Evolutionary conservation across 2,888 invertebrate genomes (phyloP).

Genomic region (Hyles lineata): DNA sequence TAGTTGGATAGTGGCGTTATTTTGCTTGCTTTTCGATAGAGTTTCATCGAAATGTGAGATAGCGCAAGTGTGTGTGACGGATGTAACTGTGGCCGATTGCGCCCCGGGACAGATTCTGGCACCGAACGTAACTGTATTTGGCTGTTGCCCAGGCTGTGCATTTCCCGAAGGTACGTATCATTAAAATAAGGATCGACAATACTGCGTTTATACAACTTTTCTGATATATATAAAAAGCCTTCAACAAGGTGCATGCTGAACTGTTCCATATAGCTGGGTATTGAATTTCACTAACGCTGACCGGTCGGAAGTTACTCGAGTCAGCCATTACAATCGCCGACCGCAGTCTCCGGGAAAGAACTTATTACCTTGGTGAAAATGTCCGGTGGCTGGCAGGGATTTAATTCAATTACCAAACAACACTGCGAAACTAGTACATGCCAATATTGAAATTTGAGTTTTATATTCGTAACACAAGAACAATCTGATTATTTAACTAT

Average conservation of each 20-base stretch:
- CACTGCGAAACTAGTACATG: constrained; percentile 7
- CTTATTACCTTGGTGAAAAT: constrained; percentile 59
- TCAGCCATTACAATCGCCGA: constrained; percentile 49
- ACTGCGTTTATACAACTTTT: background rate
- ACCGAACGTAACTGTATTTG: constrained; percentile 59
- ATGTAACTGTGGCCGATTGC: constrained; percentile 62
- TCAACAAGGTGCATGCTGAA: background rate
- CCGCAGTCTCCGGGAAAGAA: constrained; percentile 60
- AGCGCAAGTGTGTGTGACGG: constrained; percentile 70
- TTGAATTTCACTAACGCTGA: constrained; percentile 45
- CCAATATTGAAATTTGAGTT: background rate
- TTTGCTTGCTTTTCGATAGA: constrained; percentile 32
- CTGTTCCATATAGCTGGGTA: constrained; percentile 34
- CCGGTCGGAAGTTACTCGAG: constrained; percentile 52
- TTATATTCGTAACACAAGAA: background rate
- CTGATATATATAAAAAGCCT: background rate
- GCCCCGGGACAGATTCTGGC: constrained; percentile 51
- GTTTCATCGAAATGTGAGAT: constrained; percentile 58
- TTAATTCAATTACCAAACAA: constrained; percentile 39
- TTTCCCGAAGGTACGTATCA: constrained; percentile 42
- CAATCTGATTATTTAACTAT: background rate
- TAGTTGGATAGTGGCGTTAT: constrained; percentile 35
- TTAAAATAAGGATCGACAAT: background rate
- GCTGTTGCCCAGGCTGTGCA: constrained; percentile 78
- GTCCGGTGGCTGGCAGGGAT: constrained; percentile 45